Evolutionary conservation across 2,888 invertebrate genomes (phyloP), one percentile per base, ranked within the genome.

Genomic region (Eupeodes latifasciatus): DNA sequence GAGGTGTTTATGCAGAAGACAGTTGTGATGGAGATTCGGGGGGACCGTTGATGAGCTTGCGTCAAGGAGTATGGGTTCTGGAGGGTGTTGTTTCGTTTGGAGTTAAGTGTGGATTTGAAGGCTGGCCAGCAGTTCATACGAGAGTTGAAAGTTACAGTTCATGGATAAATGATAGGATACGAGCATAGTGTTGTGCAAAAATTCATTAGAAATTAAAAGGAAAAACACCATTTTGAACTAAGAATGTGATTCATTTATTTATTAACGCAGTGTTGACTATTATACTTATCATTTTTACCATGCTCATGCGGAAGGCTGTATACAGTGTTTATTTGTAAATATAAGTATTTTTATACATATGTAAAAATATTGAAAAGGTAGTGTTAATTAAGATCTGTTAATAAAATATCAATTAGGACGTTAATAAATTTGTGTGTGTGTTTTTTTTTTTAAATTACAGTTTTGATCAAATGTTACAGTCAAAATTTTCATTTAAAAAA

Each of bases 1-100:
- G 97, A 2, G 96, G 97, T 0, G 93, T 94, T 6, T 94, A 93
- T 80, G 94, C 95, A 0, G 94, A 96, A 90, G 97, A 97, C 91
- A 95, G 96, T 0, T 97, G 97, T 90, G 94, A 94, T 61, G 97
- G 97, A 0, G 97, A 97, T 90, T 96, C 96, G 0, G 97, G 97
- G 4, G 97, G 97, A 4, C 97, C 97, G 0, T 92, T 97, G 44
- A 96, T 97, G 96, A 94, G 93, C 72, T 91, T 91, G 36, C 93
- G 91, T 11, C 93, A 93, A 40, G 92, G 93, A n/a, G 93, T 94
- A 12, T 96, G 95, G 95, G 95, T 95, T 75, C 90, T 95, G 0
- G 94, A 96, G 19, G 96, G 96, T 0, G 93, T 96, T 0, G 96
- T 96, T 0, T 96, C 96, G 1, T 96, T 96, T 89, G 96, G 96